These are phyloP conservation scores for Heliconius melpomene DNA, from an alignment of 1,140 invertebrate genomes.

Conservation along the genomic window DNA sequence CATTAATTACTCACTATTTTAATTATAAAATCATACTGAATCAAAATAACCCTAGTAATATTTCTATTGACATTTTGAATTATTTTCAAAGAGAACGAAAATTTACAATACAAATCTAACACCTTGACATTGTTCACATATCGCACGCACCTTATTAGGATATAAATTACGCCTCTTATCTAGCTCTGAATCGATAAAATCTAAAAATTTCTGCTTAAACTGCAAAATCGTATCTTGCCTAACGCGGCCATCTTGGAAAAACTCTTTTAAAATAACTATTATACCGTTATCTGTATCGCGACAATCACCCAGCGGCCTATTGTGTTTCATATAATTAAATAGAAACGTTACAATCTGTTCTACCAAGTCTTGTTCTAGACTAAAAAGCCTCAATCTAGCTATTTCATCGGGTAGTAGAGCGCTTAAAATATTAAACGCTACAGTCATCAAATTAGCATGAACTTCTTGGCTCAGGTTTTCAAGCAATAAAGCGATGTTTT, in stretches of 20 bases:
- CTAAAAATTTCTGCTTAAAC: conserved; percentile 57
- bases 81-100: neutral
- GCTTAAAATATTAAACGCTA: conserved; percentile 63
- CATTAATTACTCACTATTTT: too few species aligned
- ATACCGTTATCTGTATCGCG: conserved; percentile 63
- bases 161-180: conserved; percentile 41
- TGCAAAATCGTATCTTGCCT: conserved; percentile 61
- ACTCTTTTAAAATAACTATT: conserved; percentile 62
- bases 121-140: conserved; percentile 59
- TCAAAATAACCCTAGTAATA: too few species aligned
- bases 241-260: conserved; percentile 71
- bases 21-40: too few species aligned
- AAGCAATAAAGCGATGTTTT: conserved; percentile 58
- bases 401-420: conserved; percentile 63
- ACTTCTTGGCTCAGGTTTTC: conserved; percentile 67
- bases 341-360: conserved; percentile 69
- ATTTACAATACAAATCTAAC: conserved; percentile 54
- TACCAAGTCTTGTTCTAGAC: conserved; percentile 68
- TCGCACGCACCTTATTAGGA: conserved; percentile 58
- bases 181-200: conserved; percentile 56
- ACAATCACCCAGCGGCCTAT: conserved; percentile 62
- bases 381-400: conserved; percentile 59
- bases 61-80: too few species aligned
- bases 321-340: conserved; percentile 69
- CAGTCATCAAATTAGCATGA: conserved; percentile 67